These are phyloP conservation scores for Stegodyphus dumicola DNA, from an alignment of 1,140 invertebrate genomes.

Conservation along the genomic window DNA sequence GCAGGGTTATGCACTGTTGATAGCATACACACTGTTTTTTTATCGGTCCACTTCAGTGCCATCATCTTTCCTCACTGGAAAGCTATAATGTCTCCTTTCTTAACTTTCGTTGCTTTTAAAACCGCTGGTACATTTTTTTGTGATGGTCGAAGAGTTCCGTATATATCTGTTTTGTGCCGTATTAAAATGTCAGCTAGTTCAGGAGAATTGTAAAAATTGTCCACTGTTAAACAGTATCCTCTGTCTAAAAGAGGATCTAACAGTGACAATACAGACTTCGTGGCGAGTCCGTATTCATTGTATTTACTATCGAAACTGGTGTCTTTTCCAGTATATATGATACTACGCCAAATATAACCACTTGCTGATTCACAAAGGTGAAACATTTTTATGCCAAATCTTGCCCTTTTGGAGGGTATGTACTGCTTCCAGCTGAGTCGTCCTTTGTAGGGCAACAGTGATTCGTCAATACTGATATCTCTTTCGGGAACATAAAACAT, in stretches of 20 bases:
- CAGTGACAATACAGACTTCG: not conserved
- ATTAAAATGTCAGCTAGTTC: conserved; percentile 5
- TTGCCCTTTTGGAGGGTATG: not conserved
- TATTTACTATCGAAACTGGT: not conserved
- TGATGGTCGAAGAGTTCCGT: not conserved
- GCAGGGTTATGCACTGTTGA: not conserved
- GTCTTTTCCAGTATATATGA: conserved; percentile 12
- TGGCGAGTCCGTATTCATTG: not conserved
- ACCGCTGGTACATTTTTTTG: not conserved
- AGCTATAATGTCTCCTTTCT: not conserved
- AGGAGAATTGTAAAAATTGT: conserved; percentile 11
- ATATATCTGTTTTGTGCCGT: conserved; percentile 2
- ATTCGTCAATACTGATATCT: conserved; percentile 7
- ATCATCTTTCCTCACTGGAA: conserved; percentile 8
- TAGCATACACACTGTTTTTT: not conserved
- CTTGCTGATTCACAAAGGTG: not conserved
- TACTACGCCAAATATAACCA: not conserved
- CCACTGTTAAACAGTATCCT: not conserved
- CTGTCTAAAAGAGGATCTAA: not conserved
- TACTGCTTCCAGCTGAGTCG: not conserved
- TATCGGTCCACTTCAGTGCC: not conserved
- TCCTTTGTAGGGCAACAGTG: not conserved
- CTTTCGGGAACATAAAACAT: not conserved
- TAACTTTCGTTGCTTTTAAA: not conserved
- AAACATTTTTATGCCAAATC: conserved; percentile 18